Base-by-base conservation (phyloP, 2,888 invertebrate species). In the Hypena proboscidalis region DNA sequence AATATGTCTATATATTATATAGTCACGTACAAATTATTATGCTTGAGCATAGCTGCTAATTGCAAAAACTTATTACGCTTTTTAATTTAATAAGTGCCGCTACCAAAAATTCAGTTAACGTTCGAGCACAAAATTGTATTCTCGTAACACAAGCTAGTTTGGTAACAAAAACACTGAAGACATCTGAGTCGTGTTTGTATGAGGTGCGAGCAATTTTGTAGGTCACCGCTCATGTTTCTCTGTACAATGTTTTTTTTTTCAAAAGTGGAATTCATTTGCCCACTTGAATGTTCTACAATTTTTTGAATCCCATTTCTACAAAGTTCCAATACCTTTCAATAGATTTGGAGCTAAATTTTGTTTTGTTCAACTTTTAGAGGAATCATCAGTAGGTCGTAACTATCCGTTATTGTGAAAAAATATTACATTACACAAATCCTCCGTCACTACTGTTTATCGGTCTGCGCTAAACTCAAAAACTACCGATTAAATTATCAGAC, bases 181-280 rank as follows among this genome's bases (percentile, higher is more conserved):
- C 69, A 66, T 74, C 72, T 61, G 58, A 67, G 54, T 58, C 65
- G 60, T 71, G 64, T 69, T 64, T 71, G 68, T 74, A 71, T 71
- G 67, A 70, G 76, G 72, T 67, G 69, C 58, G 67, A 71, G 67
- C 58, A 58, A 65, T 67, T 73, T 78, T 75, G 67, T 72, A 73
- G 79, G 80, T 79, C 77, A 74, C 65, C 57, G 79, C 74, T 52
- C 74, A 55, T 71, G 70, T 63, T n/a, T n/a, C 66, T 72, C 63
- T 46, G 58, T 49, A 57, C 62, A 62, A 60, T 70, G 77, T 77
- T 69, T 65, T 68, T 73, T 67, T 65, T 60, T 62, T 67, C 62
- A 61, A 58, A 70, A 69, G 65, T 61, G 74, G 67, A 72, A 71
- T 73, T 57, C 53, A 70, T 68, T 70, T 66, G 64, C 53, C 65